Evolutionary conservation across 2,797 vertebrate genomes (phyloP).

Genomic region (Sebastes baramenuke): DNA sequence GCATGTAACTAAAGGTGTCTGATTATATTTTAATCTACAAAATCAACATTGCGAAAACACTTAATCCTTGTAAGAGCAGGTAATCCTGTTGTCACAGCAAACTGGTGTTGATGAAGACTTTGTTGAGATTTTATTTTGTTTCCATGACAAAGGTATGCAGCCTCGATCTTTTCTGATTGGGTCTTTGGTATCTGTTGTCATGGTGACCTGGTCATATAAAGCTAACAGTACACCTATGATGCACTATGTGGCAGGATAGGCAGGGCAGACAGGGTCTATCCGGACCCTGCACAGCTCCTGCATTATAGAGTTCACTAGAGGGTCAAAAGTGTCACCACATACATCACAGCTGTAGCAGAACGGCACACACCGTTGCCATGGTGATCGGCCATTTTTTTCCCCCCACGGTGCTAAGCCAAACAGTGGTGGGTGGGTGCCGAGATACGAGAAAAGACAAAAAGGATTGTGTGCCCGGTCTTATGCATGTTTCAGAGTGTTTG

Average conservation of each 20-base stretch:
- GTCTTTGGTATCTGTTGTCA: conserved; percentile 36
- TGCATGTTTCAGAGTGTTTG: conserved; percentile 29
- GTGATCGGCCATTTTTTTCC: conserved; percentile 70
- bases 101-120: conserved; percentile 8
- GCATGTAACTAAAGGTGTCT: not conserved
- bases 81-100: conserved; percentile 12
- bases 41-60: not conserved
- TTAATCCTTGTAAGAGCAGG: not conserved
- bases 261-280: conserved; percentile 36
- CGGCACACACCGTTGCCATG: conserved; percentile 77
- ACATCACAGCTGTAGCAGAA: conserved; percentile 84
- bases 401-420: conserved; percentile 73
- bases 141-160: conserved; percentile 18
- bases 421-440: conserved; percentile 69
- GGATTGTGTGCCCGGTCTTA: conserved; percentile 51
- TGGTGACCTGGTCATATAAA: not conserved
- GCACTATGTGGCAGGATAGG: conserved; percentile 22
- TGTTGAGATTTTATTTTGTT: conserved; percentile 25
- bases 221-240: conserved; percentile 16
- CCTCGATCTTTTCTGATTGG: not conserved
- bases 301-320: conserved; percentile 76
- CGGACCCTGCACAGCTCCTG: conserved; percentile 50
- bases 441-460: conserved; percentile 68
- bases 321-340: conserved; percentile 82
- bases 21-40: not conserved